Percentiles rank a stretch among this genome's conserved stretches.
phyloP scores from a whole-genome alignment of 2,113 vertebrate species.

The Rostratula benghalensis region DNA sequence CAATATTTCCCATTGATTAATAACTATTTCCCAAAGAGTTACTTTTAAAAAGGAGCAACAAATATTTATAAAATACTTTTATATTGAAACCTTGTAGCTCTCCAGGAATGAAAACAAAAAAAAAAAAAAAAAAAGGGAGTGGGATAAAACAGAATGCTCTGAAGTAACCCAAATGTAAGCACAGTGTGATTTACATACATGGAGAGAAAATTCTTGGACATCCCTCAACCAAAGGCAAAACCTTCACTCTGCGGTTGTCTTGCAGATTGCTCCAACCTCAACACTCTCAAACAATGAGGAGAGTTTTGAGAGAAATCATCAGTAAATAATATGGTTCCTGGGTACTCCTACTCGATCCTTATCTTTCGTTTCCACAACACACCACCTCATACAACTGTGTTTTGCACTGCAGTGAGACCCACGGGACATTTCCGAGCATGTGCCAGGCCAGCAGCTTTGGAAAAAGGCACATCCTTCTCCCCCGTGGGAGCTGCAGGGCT shows the following conservation, averaged over 20 bases:
- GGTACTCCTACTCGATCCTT: not conserved
- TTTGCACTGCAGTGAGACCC: not conserved
- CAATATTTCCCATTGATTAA: not conserved
- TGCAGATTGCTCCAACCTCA: not conserved
- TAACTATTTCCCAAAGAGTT: not conserved
- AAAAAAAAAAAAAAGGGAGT: not conserved
- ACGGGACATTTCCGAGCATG: not conserved
- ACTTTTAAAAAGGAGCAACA: not conserved
- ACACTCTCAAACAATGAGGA: not conserved
- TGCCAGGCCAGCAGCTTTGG: not conserved
- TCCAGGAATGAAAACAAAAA: not conserved
- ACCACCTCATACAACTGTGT: rapidly evolving
- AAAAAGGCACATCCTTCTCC: not conserved
- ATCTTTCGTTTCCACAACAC: not conserved
- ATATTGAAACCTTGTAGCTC: not conserved
- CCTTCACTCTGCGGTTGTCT: not conserved
- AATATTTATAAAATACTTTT: not conserved
- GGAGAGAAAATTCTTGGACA: not conserved
- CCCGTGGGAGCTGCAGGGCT: constrained; percentile 24
- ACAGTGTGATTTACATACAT: not conserved
- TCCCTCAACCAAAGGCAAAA: not conserved
- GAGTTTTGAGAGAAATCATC: not conserved
- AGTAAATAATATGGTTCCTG: not conserved
- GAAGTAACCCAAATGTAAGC: not conserved
- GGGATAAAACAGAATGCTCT: not conserved